These are phyloP conservation scores for Sesamia inferens DNA, from an alignment of 2,888 invertebrate genomes.

Conservation along the genomic window DNA sequence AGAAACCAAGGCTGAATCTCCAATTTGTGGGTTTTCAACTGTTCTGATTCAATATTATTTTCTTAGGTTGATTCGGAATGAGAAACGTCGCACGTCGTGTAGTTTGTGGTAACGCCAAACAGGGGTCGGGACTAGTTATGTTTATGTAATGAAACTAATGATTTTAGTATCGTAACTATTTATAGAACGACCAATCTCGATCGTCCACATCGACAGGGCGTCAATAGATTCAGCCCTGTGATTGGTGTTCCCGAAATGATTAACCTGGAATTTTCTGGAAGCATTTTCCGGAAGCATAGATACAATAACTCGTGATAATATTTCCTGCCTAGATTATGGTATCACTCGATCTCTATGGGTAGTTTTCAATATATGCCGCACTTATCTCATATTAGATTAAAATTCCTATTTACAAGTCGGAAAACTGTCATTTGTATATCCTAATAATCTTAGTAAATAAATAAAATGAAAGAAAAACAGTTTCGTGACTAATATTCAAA, in stretches of 20 bases:
- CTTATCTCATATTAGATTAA: neutral
- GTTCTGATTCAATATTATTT: neutral
- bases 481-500: neutral
- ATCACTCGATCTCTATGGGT: neutral
- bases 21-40: neutral
- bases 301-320: neutral
- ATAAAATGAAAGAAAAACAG: neutral
- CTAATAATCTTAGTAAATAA: neutral
- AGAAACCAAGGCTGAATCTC: neutral
- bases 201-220: neutral
- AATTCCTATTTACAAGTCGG: neutral
- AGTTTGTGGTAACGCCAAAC: neutral
- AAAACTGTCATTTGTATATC: neutral
- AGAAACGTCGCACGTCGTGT: neutral
- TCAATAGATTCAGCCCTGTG: neutral
- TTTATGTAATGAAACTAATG: slow-evolving; percentile 21
- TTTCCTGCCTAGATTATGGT: slow-evolving; percentile 1
- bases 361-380: neutral
- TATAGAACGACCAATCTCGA: slow-evolving; percentile 14
- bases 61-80: too few relatives aligned
- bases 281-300: neutral
- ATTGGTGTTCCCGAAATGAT: slow-evolving; percentile 8
- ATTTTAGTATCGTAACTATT: slow-evolving; percentile 13
- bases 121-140: neutral
- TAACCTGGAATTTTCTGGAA: neutral